Percentiles rank a stretch among this genome's conserved stretches.
Evolutionary conservation across 2,113 vertebrate genomes (phyloP).

Genomic region (Gambusia affinis): DNA sequence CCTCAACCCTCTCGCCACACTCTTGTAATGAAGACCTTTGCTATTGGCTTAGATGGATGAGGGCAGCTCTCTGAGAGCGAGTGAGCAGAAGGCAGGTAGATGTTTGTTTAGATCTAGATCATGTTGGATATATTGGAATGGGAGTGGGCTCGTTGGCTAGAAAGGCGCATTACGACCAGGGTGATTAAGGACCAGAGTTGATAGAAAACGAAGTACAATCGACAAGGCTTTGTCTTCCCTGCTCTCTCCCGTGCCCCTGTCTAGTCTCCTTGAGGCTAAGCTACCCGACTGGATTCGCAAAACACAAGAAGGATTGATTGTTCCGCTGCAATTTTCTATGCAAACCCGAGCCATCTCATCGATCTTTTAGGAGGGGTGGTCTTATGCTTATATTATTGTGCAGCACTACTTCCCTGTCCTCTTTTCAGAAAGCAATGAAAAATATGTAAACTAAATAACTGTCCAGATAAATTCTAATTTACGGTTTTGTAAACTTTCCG

Average conservation of each 20-base stretch:
- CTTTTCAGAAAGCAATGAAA: constrained; percentile 61
- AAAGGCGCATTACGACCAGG: constrained; percentile 69
- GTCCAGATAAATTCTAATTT: no score
- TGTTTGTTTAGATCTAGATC: constrained; percentile 74
- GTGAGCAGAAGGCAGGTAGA: constrained; percentile 67
- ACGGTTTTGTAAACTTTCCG: no score
- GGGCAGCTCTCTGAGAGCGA: constrained; percentile 56
- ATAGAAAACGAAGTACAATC: constrained; percentile 78
- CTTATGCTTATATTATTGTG: constrained; percentile 76
- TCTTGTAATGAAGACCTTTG: constrained; percentile 80
- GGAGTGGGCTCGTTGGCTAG: constrained; percentile 61
- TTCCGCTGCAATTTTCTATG: constrained; percentile 76
- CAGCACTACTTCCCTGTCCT: constrained; percentile 69
- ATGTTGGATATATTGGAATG: constrained; percentile 73
- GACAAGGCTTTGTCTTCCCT: constrained; percentile 77
- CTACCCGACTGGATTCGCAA: constrained; percentile 73
- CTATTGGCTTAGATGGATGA: constrained; percentile 77
- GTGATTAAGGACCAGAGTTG: constrained; percentile 81
- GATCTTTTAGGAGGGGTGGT: constrained; percentile 70
- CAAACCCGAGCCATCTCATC: constrained; percentile 58
- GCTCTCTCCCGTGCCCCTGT: constrained; percentile 62
- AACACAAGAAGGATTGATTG: constrained; percentile 79
- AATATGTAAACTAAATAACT: constrained; percentile 46
- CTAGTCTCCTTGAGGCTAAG: constrained; percentile 66
- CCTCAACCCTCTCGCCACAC: constrained; percentile 62